These are phyloP conservation scores for Hemicordylus capensis DNA, from an alignment of 2,113 vertebrate species.

Conservation along the genomic window DNA sequence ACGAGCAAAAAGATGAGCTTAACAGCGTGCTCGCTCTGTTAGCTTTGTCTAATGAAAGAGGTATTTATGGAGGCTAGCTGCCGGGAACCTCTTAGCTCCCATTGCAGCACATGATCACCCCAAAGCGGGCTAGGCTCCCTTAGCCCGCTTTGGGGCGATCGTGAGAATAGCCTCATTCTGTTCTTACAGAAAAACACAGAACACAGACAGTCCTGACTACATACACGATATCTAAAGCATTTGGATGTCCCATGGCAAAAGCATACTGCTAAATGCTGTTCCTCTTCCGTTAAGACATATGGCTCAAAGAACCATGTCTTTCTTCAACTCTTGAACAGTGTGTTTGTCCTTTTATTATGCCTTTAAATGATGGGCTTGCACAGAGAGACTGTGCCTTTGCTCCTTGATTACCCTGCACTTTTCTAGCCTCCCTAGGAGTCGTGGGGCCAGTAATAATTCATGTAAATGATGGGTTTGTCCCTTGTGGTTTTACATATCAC, in stretches of 20 bases:
- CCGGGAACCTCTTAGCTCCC: too few relatives aligned
- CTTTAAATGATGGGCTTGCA: neutral
- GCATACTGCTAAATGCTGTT: neutral
- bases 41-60: too few relatives aligned
- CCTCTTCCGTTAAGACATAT: neutral
- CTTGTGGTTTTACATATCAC: slow-evolving; percentile 4
- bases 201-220: neutral
- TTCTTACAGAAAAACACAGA: neutral
- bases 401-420: neutral
- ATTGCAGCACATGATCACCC: too few relatives aligned
- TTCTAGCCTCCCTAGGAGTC: slow-evolving; percentile 23
- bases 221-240: neutral
- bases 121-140: too few relatives aligned
- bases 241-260: neutral
- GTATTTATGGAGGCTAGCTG: too few relatives aligned
- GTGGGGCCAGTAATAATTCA: neutral
- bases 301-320: neutral
- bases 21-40: too few relatives aligned
- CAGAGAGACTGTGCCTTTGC: neutral
- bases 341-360: neutral
- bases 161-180: too few relatives aligned
- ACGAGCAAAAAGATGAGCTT: too few relatives aligned
- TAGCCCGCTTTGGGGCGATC: too few relatives aligned
- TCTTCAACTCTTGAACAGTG: neutral
- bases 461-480: neutral